These are phyloP conservation scores for Lacanobia oleracea DNA, from an alignment of 2,888 invertebrate genomes.

Conservation along the genomic window DNA sequence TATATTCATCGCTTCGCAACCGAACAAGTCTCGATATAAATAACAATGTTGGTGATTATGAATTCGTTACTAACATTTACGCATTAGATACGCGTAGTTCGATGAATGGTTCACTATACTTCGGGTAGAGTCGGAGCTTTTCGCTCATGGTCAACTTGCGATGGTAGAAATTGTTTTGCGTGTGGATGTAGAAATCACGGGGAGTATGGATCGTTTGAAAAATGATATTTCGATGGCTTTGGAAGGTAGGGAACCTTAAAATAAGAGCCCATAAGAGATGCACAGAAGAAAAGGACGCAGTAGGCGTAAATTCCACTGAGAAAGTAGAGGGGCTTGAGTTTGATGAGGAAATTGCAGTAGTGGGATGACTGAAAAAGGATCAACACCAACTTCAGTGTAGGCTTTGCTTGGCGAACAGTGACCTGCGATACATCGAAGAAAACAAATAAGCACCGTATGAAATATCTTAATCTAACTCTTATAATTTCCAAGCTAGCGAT, in stretches of 20 bases:
- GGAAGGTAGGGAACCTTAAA: too few relatives aligned
- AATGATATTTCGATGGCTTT: neutral
- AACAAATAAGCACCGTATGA: neutral
- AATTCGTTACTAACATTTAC: constrained; percentile 76
- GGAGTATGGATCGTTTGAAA: neutral
- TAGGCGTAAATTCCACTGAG: neutral
- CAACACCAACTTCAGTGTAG: neutral
- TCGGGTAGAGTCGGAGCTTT: constrained; percentile 39
- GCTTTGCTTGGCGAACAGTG: neutral
- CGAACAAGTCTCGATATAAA: constrained; percentile 68
- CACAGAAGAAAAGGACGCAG: neutral
- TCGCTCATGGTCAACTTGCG: constrained; percentile 33
- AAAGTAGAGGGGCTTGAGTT: neutral
- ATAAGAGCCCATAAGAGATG: neutral
- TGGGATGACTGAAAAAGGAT: neutral
- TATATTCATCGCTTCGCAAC: constrained; percentile 72
- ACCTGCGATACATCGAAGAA: neutral
- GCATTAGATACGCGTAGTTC: constrained; percentile 71
- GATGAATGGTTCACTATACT: constrained; percentile 33
- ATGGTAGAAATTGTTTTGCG: constrained; percentile 16
- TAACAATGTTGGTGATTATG: constrained; percentile 75
- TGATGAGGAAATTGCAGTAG: too few relatives aligned
- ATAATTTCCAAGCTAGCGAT: constrained; percentile 22
- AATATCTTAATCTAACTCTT: constrained; percentile 6
- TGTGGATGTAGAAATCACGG: neutral